Evolutionary conservation across 2,113 vertebrate genomes (phyloP).

Genomic region (Cochlearius cochlearius): DNA sequence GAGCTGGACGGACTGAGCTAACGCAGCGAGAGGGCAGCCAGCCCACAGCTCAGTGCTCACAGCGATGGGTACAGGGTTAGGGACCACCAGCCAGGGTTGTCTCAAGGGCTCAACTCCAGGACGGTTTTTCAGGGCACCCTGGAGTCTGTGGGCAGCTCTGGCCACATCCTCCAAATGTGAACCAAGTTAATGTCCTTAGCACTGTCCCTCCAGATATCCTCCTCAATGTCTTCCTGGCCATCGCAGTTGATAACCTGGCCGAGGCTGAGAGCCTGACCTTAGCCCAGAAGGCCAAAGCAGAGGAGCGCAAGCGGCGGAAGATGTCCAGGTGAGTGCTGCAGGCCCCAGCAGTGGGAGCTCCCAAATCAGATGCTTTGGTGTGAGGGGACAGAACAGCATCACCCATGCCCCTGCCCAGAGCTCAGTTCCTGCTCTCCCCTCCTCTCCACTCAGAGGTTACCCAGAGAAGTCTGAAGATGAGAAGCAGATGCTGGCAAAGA

Average conservation of each 20-base stretch:
- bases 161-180: background rate
- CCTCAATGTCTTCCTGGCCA: constrained; percentile 97
- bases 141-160: background rate
- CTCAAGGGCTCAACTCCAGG: background rate
- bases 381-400: background rate
- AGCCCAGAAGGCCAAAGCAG: constrained; percentile 93
- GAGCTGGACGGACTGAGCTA: background rate
- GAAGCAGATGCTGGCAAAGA: constrained; percentile 84
- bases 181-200: constrained; percentile 70
- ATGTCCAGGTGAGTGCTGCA: constrained; percentile 78
- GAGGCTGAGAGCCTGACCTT: constrained; percentile 94
- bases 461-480: constrained; percentile 93
- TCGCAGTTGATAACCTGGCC: constrained; percentile 93
- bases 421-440: background rate
- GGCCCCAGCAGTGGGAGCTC: background rate
- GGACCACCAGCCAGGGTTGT: background rate
- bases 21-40: background rate
- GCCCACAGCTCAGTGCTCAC: background rate
- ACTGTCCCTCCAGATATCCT: constrained; percentile 84
- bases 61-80: background rate
- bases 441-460: constrained; percentile 73
- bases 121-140: background rate
- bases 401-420: background rate
- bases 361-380: fast-evolving
- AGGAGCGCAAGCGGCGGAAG: constrained; percentile 87